Base-by-base conservation (phyloP, 1,140 invertebrate species). In the Zaprionus vittiger region DNA sequence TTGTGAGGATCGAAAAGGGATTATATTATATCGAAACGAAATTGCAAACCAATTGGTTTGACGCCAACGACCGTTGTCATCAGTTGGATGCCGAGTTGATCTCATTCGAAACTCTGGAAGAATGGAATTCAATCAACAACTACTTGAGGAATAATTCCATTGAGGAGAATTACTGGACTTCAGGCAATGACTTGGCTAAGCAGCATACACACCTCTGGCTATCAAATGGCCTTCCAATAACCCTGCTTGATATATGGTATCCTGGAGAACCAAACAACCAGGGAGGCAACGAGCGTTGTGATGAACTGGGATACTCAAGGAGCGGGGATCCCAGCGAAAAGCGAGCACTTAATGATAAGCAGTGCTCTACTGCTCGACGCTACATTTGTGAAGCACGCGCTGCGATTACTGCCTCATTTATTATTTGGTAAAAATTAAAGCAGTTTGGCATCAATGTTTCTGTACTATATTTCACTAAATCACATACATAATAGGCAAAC, bases 341-440 rank as follows among this genome's bases (percentile, higher is more conserved):
- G 15, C 47, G 17, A 9, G 47, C 17, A 3, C 47, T 49, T 5
- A 49, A 49, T 24, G 31, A 59, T 37, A 0, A 22, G 38, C 7
- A 6, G 5, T 60, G 38, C 15, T 47, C n/a, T n/a, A 28, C 22
- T 9, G 15, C 15, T 24, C 22, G 12, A 22, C 44, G 66, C 9
- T 55, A 38, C 54, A 72, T 55, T 78, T 65, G 65, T 77, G 66
- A 56, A 77, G 64, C 78, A 73, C 37, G 56, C 70, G 9, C 80
- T 87, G 80, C 73, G 72, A 67, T 82, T 77, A 56, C 56, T 77
- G 73, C 65, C 41, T 77, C 71, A 60, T 73, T 83, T 83, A 72
- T 80, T 77, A 69, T 63, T 65, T 71, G 66, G 38, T 49, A 49
- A 20, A 38, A 38, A 15, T 15, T 1, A 38, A 26, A 26, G 24